Conservation (phyloP, 30 jellyfish, hydroid and myxozoan genomes). For the Morbakka virulenta region DNA sequence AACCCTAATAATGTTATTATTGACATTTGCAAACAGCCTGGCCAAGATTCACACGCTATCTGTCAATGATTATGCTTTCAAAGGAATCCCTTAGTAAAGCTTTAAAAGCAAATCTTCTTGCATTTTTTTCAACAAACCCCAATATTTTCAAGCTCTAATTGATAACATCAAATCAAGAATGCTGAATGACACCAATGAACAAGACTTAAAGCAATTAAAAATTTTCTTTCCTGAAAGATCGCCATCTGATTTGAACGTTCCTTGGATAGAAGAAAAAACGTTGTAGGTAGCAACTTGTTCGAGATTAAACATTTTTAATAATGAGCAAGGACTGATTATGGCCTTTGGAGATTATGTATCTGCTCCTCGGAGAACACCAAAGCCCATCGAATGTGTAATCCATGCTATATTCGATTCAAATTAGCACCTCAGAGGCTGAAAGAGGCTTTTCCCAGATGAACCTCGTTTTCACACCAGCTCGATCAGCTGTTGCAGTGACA, state of each 20-base stretch:
- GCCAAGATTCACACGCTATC: too few species aligned
- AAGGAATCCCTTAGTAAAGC: slow-evolving; percentile 13
- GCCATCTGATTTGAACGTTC: slow-evolving; percentile 13
- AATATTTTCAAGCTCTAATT: slow-evolving; percentile 19
- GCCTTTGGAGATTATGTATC: slow-evolving; percentile 28
- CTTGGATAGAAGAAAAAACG: too few species aligned
- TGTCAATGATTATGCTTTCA: too few species aligned
- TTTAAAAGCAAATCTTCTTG: slow-evolving; percentile 5
- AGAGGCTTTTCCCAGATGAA: slow-evolving; percentile 55
- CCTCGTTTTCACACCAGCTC: slow-evolving; percentile 25
- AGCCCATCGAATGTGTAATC: not conserved
- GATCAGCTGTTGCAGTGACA: too few species aligned
- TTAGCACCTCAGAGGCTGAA: slow-evolving; percentile 40
- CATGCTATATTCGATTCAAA: slow-evolving; percentile 19
- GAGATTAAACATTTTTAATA: slow-evolving; percentile 16
- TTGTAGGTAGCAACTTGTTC: not conserved
- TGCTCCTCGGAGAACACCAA: slow-evolving; percentile 31
- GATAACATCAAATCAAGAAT: slow-evolving; percentile 45
- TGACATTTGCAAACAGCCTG: too few species aligned
- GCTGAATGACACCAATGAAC: slow-evolving; percentile 20
- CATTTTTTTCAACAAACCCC: slow-evolving; percentile 29
- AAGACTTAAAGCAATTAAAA: slow-evolving; percentile 13
- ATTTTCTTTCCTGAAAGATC: slow-evolving; percentile 21
- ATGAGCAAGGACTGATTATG: slow-evolving; percentile 15
- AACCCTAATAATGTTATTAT: slow-evolving; percentile 11